A percentile compares a stretch with the other conserved stretches of the same genome.
Evolutionary conservation across 2,888 invertebrate genomes (phyloP).

Genomic region (Brachyopa scutellaris): DNA sequence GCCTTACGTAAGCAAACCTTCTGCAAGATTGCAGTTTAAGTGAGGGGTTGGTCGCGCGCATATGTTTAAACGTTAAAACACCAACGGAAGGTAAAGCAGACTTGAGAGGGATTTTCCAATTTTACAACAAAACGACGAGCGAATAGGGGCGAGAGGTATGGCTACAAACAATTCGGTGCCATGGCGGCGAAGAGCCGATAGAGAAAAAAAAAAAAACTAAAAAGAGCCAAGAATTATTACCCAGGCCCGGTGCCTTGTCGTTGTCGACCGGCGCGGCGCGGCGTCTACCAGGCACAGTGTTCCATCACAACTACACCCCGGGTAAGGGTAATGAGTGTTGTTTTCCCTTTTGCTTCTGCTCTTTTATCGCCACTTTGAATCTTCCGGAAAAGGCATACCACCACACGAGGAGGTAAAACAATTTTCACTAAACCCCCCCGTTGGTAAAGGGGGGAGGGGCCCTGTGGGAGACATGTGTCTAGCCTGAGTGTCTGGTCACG

Average conservation of each 20-base stretch:
- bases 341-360: slow-evolving; percentile 11
- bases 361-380: slow-evolving; percentile 57
- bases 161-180: slow-evolving; percentile 52
- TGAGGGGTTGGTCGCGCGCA: not conserved
- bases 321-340: slow-evolving; percentile 40
- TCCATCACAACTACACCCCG: not conserved
- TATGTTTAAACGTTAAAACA: not conserved
- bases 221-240: slow-evolving; percentile 63
- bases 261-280: slow-evolving; percentile 29
- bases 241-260: not conserved
- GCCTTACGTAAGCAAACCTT: slow-evolving; percentile 58
- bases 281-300: slow-evolving; percentile 29
- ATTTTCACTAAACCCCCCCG: slow-evolving; percentile 13
- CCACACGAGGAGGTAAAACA: not conserved
- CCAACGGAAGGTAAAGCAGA: not conserved
- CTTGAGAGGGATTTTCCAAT: slow-evolving; percentile 50
- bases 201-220: slow-evolving; percentile 32
- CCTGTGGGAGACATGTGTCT: slow-evolving; percentile 57
- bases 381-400: slow-evolving; percentile 41
- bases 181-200: slow-evolving; percentile 61
- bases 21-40: slow-evolving; percentile 32
- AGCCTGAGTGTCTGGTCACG: slow-evolving; percentile 69
- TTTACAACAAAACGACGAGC: not conserved
- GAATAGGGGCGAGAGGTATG: not conserved
- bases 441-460: slow-evolving; percentile 7